phyloP scores from a whole-genome alignment of 1,140 invertebrate genomes.

The Hestina assimilis region DNA sequence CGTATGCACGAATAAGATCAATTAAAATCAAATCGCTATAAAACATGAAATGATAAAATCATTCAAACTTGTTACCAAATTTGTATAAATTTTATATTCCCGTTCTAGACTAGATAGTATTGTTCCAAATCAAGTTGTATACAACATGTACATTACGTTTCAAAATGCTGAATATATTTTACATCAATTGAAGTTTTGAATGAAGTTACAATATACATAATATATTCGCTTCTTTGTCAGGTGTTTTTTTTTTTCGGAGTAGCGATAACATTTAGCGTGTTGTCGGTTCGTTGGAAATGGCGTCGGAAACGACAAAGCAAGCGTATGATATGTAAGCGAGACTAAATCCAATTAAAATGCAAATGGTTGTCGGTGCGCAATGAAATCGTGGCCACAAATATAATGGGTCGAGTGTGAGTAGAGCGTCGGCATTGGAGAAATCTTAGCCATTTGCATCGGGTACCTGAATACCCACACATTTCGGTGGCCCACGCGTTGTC shows the following conservation, averaged over 20 bases:
- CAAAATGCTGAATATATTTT: not conserved
- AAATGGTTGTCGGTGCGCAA: conserved; percentile 53
- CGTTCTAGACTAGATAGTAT: too few species aligned
- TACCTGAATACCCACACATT: conserved; percentile 45
- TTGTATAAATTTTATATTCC: conserved; percentile 16
- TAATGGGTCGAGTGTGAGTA: conserved; percentile 45
- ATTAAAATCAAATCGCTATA: conserved; percentile 28
- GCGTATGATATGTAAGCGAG: conserved; percentile 44
- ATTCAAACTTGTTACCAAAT: conserved; percentile 29
- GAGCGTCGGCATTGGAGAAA: conserved; percentile 46
- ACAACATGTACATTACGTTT: conserved; percentile 11
- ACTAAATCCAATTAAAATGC: conserved; percentile 60
- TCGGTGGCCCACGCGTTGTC: conserved; percentile 39
- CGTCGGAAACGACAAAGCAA: conserved; percentile 31
- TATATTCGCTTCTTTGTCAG: conserved; percentile 6
- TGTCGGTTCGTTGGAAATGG: conserved; percentile 14
- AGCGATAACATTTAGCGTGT: conserved; percentile 1
- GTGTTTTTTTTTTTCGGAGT: conserved; percentile 6
- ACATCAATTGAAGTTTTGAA: conserved; percentile 4
- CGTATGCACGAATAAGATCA: conserved; percentile 21
- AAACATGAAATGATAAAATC: conserved; percentile 28
- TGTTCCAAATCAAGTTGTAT: too few species aligned
- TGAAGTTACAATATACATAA: not conserved
- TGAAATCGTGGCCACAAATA: conserved; percentile 52
- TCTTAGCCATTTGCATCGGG: conserved; percentile 52